phyloP scores from a whole-genome alignment of 2,888 invertebrate genomes.

The Pseudococcus jackbeardsleyi region DNA sequence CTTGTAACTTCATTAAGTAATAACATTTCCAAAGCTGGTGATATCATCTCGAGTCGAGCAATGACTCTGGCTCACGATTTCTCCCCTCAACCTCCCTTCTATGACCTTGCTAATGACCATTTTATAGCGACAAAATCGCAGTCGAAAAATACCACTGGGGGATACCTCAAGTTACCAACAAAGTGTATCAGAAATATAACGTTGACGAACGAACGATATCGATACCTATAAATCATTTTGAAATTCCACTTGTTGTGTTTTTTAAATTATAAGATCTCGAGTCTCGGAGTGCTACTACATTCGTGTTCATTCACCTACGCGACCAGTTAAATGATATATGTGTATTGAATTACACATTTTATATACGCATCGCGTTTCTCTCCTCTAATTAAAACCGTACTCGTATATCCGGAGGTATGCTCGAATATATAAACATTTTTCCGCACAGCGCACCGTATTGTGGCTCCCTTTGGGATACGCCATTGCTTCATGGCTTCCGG shows the following conservation, averaged over 20 bases:
- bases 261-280: constrained; percentile 59
- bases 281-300: constrained; percentile 60
- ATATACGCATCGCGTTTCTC: constrained; percentile 52
- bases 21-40: constrained; percentile 4
- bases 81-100: background rate
- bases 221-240: constrained; percentile 57
- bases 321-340: constrained; percentile 59
- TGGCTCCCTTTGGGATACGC: constrained; percentile 43
- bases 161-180: background rate
- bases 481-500: background rate
- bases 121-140: background rate
- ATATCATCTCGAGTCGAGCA: constrained; percentile 16
- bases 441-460: background rate
- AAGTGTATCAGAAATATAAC: background rate
- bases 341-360: constrained; percentile 59
- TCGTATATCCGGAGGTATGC: constrained; percentile 28
- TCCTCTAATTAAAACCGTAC: constrained; percentile 58
- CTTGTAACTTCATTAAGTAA: constrained; percentile 41
- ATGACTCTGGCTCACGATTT: constrained; percentile 9
- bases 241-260: constrained; percentile 57
- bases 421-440: constrained; percentile 28
- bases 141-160: background rate
- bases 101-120: background rate
- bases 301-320: constrained; percentile 63
- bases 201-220: constrained; percentile 30